A percentile compares a stretch with the other conserved stretches of the same genome.
Evolutionary conservation across 1,140 invertebrate species (phyloP).

Genomic region (Cyphomyrmex costatus): DNA sequence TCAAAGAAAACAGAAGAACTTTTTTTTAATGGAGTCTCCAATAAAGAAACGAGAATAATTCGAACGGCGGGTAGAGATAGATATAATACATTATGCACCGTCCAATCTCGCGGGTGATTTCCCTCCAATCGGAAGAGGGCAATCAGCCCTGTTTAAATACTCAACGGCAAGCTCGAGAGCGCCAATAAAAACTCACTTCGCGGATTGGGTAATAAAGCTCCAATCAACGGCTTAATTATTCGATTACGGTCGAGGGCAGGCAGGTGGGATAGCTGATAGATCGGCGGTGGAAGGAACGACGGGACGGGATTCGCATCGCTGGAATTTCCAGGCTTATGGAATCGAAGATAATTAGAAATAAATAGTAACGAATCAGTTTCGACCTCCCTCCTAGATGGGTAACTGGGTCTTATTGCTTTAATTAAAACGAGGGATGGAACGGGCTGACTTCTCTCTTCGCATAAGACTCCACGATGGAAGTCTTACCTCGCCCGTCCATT

Average conservation of each 20-base stretch:
- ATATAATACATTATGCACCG: constrained; percentile 81
- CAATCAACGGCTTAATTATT: constrained; percentile 87
- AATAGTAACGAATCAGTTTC: constrained; percentile 83
- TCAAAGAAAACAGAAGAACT: not conserved
- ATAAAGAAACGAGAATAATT: constrained; percentile 74
- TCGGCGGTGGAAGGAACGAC: constrained; percentile 21
- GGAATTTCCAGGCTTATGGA: constrained; percentile 78
- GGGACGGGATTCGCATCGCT: constrained; percentile 49
- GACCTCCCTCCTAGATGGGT: constrained; percentile 41
- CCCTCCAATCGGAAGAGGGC: constrained; percentile 79
- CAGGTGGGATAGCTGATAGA: constrained; percentile 41
- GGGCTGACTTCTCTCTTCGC: constrained; percentile 57
- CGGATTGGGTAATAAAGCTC: constrained; percentile 87
- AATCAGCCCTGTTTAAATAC: constrained; percentile 85
- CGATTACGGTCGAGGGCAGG: constrained; percentile 79
- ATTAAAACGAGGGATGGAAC: constrained; percentile 79
- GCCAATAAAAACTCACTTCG: constrained; percentile 86
- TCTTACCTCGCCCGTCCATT: constrained; percentile 62
- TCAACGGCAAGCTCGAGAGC: constrained; percentile 73
- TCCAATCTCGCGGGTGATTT: constrained; percentile 80
- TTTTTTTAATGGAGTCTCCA: constrained; percentile 32
- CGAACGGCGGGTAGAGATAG: constrained; percentile 52
- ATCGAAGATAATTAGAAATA: constrained; percentile 87
- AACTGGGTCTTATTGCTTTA: constrained; percentile 84
- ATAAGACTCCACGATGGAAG: constrained; percentile 77